phyloP scores from a whole-genome alignment of 2,888 invertebrate genomes.

The Tachina grossa region DNA sequence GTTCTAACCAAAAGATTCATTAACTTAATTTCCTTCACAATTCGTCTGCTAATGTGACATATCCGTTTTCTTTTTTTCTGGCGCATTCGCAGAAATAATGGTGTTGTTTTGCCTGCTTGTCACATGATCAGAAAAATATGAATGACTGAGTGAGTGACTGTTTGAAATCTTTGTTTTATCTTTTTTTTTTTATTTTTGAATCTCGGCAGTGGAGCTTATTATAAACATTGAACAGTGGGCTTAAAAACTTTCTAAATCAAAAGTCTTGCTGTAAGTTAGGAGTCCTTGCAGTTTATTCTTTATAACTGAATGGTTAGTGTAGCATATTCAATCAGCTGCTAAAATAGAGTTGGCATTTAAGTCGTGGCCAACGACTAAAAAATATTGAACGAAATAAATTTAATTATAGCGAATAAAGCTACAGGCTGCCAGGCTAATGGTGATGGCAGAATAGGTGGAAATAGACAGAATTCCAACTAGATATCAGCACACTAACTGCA shows the following conservation, averaged over 20 bases:
- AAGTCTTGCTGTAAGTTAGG: background rate
- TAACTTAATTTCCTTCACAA: slow-evolving; percentile 59
- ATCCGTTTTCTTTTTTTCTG: slow-evolving; percentile 42
- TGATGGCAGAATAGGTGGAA: too few relatives aligned
- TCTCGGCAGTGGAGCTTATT: slow-evolving; percentile 27
- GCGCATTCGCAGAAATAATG: slow-evolving; percentile 2
- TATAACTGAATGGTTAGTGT: too few relatives aligned
- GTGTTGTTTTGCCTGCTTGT: slow-evolving; percentile 43
- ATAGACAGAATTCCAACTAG: too few relatives aligned
- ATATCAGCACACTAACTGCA: too few relatives aligned
- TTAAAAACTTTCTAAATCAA: background rate
- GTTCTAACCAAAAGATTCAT: slow-evolving; percentile 56
- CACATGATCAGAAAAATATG: slow-evolving; percentile 48
- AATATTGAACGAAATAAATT: too few relatives aligned
- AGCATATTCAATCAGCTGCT: too few relatives aligned
- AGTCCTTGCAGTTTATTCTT: too few relatives aligned
- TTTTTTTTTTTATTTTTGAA: background rate
- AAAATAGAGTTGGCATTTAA: background rate
- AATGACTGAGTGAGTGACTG: slow-evolving; percentile 26
- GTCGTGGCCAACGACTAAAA: too few relatives aligned
- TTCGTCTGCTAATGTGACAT: slow-evolving; percentile 43
- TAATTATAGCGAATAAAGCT: too few relatives aligned
- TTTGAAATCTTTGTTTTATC: slow-evolving; percentile 26
- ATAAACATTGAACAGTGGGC: slow-evolving; percentile 19
- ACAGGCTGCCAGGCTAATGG: too few relatives aligned